phyloP scores from a whole-genome alignment of 2,113 vertebrate genomes.

The Gobiocypris rarus region DNA sequence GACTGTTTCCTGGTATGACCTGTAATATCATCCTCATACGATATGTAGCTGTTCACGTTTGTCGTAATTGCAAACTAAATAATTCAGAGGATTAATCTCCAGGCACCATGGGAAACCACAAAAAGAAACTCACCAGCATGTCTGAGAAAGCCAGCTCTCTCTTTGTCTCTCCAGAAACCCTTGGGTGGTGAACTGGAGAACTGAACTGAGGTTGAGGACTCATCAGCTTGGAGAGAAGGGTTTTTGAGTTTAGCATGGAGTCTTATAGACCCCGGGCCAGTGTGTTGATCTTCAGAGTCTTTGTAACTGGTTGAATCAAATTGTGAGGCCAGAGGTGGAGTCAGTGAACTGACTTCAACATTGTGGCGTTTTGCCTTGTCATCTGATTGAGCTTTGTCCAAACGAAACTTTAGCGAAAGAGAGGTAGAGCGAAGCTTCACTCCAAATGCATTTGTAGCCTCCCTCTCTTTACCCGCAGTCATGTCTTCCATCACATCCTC shows the following conservation, averaged over 20 bases:
- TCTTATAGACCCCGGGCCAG: constrained; percentile 27
- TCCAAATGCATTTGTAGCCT: constrained; percentile 80
- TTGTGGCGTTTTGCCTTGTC: constrained; percentile 74
- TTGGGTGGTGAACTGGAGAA: constrained; percentile 54
- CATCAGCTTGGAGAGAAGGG: constrained; percentile 20
- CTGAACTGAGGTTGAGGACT: background rate
- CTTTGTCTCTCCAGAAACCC: constrained; percentile 62
- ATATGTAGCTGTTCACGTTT: background rate
- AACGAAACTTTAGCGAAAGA: constrained; percentile 75
- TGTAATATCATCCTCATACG: background rate
- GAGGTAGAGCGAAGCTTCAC: constrained; percentile 89
- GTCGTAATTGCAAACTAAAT: constrained; percentile 5
- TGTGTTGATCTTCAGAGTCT: constrained; percentile 66
- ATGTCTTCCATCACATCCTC: constrained; percentile 53
- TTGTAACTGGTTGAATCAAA: constrained; percentile 64
- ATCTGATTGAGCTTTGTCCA: constrained; percentile 63
- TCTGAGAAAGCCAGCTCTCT: constrained; percentile 64
- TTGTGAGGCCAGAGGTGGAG: constrained; percentile 60
- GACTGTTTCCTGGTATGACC: background rate
- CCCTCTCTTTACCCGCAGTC: constrained; percentile 53
- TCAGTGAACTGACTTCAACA: constrained; percentile 64
- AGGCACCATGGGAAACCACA: background rate
- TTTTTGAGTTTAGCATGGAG: constrained; percentile 43
- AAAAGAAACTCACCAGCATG: constrained; percentile 78
- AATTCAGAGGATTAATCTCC: background rate